Evolutionary conservation across 2,888 invertebrate genomes (phyloP).

Genomic region (Andrena fulva): DNA sequence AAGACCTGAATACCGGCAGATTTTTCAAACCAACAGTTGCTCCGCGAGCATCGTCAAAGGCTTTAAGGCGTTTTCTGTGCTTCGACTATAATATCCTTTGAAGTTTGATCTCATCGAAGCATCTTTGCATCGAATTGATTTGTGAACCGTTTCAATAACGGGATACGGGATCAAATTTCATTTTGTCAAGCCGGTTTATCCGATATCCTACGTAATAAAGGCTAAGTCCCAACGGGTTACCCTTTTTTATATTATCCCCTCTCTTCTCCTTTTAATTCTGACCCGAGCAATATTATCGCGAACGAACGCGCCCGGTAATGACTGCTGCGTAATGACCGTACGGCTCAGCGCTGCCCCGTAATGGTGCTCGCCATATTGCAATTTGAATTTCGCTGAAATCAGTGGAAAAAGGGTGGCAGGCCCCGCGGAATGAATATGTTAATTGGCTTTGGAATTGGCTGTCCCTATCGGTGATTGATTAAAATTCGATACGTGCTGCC

Average conservation of each 20-base stretch:
- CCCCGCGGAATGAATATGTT: conserved; percentile 81
- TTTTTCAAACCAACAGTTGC: no score
- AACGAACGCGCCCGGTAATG: conserved; percentile 62
- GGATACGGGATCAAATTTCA: conserved; percentile 51
- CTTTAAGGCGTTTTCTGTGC: no score
- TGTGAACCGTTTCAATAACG: conserved; percentile 37
- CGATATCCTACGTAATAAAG: conserved; percentile 29
- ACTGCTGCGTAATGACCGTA: conserved; percentile 58
- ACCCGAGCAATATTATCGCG: conserved; percentile 53
- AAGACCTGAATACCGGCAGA: no score
- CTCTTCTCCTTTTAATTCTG: conserved; percentile 36
- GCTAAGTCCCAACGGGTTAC: conserved; percentile 21
- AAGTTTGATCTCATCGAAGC: not conserved
- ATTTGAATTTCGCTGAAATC: conserved; percentile 73
- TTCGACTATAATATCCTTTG: no score
- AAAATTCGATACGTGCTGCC: conserved; percentile 81
- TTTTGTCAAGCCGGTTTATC: conserved; percentile 32
- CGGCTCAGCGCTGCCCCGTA: conserved; percentile 46
- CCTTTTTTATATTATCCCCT: not conserved
- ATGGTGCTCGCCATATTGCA: conserved; percentile 66
- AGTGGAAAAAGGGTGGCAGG: conserved; percentile 71
- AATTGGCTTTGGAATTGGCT: conserved; percentile 83
- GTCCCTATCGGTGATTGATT: conserved; percentile 83
- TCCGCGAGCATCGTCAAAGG: no score
- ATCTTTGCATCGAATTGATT: not conserved